Evolutionary conservation across 2,113 vertebrate genomes (phyloP).

Genomic region (Regulus satrapa): DNA sequence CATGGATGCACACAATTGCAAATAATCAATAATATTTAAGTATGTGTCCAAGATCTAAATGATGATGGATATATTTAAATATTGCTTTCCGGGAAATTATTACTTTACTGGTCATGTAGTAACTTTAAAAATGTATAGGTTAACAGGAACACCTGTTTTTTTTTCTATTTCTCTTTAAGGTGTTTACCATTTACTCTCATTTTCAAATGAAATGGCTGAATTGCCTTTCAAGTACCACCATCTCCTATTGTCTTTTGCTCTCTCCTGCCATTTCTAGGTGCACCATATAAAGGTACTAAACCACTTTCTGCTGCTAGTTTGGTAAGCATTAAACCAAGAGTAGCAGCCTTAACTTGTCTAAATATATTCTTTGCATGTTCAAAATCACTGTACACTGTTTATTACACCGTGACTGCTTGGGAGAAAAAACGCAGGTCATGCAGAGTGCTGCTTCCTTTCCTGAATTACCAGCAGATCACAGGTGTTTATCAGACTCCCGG

Average conservation of each 20-base stretch:
- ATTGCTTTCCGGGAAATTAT: conserved; percentile 73
- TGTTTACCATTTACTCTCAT: conserved; percentile 30
- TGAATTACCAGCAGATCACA: conserved; percentile 73
- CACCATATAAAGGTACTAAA: conserved; percentile 17
- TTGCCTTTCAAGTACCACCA: background rate
- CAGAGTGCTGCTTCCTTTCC: conserved; percentile 57
- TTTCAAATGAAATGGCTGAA: conserved; percentile 34
- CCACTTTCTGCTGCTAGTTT: conserved; percentile 43
- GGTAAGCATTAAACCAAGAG: conserved; percentile 22
- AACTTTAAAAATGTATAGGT: conserved; percentile 59
- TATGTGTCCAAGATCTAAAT: conserved; percentile 77
- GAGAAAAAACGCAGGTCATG: conserved; percentile 48
- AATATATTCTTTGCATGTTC: conserved; percentile 40
- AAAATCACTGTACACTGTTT: conserved; percentile 35
- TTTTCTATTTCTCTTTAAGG: conserved; percentile 32
- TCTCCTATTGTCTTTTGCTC: conserved; percentile 22
- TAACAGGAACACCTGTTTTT: conserved; percentile 50
- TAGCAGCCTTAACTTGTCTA: conserved; percentile 16
- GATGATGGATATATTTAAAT: conserved; percentile 81
- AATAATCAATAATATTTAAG: conserved; percentile 84
- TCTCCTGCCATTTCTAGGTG: background rate
- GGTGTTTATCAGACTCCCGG: conserved; percentile 69
- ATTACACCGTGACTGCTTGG: conserved; percentile 38
- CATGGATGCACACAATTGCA: conserved; percentile 80
- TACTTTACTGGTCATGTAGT: conserved; percentile 68